A percentile compares a stretch with the other conserved stretches of the same genome.
These are phyloP conservation scores for Planiliza haematocheilus DNA, from an alignment of 2,113 vertebrate species.

Conservation along the genomic window DNA sequence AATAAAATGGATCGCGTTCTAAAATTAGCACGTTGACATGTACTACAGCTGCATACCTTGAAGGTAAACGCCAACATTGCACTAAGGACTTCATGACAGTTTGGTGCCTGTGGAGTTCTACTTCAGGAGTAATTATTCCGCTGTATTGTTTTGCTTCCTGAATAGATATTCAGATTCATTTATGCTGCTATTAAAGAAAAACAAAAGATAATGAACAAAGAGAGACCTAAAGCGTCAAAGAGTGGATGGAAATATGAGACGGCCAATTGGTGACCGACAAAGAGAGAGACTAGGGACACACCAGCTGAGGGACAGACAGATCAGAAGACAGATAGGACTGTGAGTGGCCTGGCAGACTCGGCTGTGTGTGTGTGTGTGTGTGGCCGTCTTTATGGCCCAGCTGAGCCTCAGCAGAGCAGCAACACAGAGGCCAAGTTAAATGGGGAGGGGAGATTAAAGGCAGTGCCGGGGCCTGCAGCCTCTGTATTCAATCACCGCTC, in stretches of 20 bases:
- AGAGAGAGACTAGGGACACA: background rate
- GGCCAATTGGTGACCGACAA: constrained; percentile 20
- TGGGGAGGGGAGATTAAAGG: constrained; percentile 91
- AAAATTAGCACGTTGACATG: constrained; percentile 31
- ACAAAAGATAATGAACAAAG: background rate
- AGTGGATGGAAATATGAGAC: background rate
- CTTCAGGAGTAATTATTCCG: no score
- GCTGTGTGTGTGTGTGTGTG: constrained; percentile 80
- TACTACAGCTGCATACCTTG: constrained; percentile 8
- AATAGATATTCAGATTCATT: constrained; percentile 7
- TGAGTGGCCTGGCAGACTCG: constrained; percentile 46
- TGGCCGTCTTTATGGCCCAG: constrained; percentile 90
- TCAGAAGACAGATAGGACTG: constrained; percentile 64
- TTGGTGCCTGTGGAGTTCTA: background rate
- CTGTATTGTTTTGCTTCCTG: background rate
- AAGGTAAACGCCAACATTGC: constrained; percentile 13
- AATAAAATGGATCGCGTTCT: constrained; percentile 36
- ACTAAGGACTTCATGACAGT: background rate
- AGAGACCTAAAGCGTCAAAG: constrained; percentile 9
- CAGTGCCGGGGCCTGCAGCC: constrained; percentile 84
- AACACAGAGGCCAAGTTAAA: constrained; percentile 86
- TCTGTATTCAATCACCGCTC: constrained; percentile 92
- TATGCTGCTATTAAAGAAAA: background rate
- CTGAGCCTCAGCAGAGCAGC: constrained; percentile 87
- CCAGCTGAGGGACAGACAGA: constrained; percentile 45